Evolutionary conservation across 1,140 invertebrate species (phyloP), one percentile per base, ranked within the genome.

Genomic region (Berghia stephanieae): DNA sequence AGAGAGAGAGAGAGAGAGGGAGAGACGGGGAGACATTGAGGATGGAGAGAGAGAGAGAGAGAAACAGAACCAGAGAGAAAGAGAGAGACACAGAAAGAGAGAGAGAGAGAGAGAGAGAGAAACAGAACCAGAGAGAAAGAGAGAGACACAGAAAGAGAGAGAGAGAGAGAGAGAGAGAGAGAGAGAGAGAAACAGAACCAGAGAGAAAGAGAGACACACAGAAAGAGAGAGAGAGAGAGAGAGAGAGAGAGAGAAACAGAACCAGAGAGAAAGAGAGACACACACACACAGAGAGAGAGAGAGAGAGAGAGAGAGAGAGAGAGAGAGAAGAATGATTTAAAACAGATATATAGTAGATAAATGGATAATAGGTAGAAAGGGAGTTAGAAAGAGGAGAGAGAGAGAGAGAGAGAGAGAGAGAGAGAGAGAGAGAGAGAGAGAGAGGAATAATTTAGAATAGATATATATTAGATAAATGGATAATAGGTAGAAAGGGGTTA

Each of bases 251-350:
- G n/a, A n/a, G n/a, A n/a, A n/a, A n/a, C n/a, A n/a, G n/a, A n/a
- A n/a, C n/a, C n/a, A n/a, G n/a, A n/a, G n/a, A n/a, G n/a, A n/a
- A n/a, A n/a, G n/a, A n/a, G n/a, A n/a, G n/a, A n/a, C n/a, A 55
- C 24, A 52, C 5, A 72, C 6, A 44, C 13, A 40, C 5, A 66
- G 34, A n/a, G 6, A 13, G 55, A 40, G 21, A 40, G 69, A 72
- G 46, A 36, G 31, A 72, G 18, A 46, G 69, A 72, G 69, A 72
- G 71, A 4, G 3, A 74, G 71, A 55, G 46, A 74, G 71, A 74
- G 46, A 74, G 49, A 74, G 71, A 74, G n/a, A n/a, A n/a, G n/a
- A n/a, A n/a, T n/a, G n/a, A n/a, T n/a, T n/a, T n/a, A n/a, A n/a
- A n/a, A n/a, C n/a, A n/a, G n/a, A n/a, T n/a, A n/a, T n/a, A n/a